phyloP scores from a whole-genome alignment of 30 jellyfish, hydroid and myxozoan genomes.

The Hydra vulgaris region DNA sequence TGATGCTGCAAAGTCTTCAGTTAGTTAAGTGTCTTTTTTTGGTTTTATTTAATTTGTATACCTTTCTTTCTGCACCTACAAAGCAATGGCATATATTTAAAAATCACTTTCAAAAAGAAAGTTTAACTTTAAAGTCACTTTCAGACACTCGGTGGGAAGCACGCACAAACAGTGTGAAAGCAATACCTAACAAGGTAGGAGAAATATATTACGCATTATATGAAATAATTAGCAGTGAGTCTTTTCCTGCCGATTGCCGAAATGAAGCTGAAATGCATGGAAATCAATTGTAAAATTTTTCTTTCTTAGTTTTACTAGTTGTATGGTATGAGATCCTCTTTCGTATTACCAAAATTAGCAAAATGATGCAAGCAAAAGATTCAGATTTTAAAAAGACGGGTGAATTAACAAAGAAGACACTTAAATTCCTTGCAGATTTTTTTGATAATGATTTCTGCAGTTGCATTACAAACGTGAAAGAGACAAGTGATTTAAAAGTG shows the following conservation, averaged over 20 bases:
- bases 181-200: neutral
- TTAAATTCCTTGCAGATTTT: neutral
- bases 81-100: neutral
- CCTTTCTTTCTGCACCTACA: neutral
- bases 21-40: neutral
- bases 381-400: neutral
- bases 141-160: neutral
- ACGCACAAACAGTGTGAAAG: neutral
- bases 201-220: neutral
- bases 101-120: neutral
- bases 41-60: neutral
- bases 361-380: neutral
- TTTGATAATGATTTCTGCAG: neutral
- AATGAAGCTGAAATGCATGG: neutral
- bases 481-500: neutral
- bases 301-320: neutral
- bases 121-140: neutral
- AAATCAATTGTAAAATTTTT: neutral
- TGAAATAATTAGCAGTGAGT: neutral
- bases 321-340: neutral
- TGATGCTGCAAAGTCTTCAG: neutral
- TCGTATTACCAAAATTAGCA: neutral
- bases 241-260: neutral
- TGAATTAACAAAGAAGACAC: neutral
- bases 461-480: neutral